Conservation (phyloP, 2,113 vertebrate species). For the Gallinago media region DNA sequence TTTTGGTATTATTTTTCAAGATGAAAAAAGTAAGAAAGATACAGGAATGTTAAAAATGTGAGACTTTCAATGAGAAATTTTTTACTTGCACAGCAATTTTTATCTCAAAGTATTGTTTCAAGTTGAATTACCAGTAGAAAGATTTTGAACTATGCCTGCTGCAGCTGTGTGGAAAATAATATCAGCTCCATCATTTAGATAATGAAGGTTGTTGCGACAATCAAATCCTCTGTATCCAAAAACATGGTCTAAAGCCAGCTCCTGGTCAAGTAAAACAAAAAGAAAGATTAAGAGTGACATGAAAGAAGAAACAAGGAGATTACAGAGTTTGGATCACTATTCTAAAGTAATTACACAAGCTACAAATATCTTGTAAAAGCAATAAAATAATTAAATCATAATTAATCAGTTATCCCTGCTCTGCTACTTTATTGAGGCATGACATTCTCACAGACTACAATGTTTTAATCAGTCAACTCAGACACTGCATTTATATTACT, state of each 20-base stretch:
- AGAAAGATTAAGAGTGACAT: neutral
- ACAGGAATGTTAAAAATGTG: neutral
- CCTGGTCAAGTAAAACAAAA: constrained; percentile 72
- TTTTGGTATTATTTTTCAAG: neutral
- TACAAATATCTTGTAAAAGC: neutral
- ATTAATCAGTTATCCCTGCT: neutral
- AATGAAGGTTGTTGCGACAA: constrained; percentile 98
- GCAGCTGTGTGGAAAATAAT: constrained; percentile 96
- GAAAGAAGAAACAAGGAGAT: neutral
- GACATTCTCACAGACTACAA: neutral
- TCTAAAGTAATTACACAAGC: neutral
- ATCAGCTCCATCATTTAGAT: constrained; percentile 94
- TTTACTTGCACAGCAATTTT: neutral
- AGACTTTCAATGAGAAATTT: neutral
- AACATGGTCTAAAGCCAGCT: constrained; percentile 92
- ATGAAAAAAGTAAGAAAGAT: neutral
- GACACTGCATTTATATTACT: neutral
- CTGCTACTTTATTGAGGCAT: neutral
- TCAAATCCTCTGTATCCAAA: constrained; percentile 97
- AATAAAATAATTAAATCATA: neutral
- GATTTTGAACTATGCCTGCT: constrained; percentile 89
- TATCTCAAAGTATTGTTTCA: neutral
- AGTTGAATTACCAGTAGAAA: constrained; percentile 85
- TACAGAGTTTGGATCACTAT: neutral
- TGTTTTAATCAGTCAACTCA: accelerated